phyloP scores from a whole-genome alignment of 2,113 vertebrate genomes.

The Anolis sagrei region DNA sequence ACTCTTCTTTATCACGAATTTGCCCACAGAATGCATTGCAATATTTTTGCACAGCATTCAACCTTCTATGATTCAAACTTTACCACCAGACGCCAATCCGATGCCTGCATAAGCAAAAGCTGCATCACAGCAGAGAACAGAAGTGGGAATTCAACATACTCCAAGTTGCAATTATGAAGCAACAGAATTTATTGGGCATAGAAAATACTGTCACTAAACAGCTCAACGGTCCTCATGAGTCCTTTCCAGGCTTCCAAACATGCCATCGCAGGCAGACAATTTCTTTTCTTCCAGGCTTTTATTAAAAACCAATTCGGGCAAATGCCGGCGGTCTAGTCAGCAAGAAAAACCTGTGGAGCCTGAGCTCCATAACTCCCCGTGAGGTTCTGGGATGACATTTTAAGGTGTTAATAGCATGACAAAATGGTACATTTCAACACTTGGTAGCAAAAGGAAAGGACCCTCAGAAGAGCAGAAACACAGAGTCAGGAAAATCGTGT shows the following conservation, averaged over 20 bases:
- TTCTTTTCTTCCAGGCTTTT: slow-evolving; percentile 68
- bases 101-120: slow-evolving; percentile 31
- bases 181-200: slow-evolving; percentile 53
- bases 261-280: slow-evolving; percentile 47
- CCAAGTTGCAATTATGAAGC: slow-evolving; percentile 52
- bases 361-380: slow-evolving; percentile 21
- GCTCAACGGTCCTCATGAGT: slow-evolving; percentile 54
- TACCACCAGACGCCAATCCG: slow-evolving; percentile 19
- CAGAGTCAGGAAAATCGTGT: background rate
- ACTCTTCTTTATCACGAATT: background rate
- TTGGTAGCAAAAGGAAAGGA: slow-evolving; percentile 46
- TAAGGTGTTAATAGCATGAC: slow-evolving; percentile 51
- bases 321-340: slow-evolving; percentile 45
- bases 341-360: slow-evolving; percentile 56
- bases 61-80: slow-evolving; percentile 14
- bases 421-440: slow-evolving; percentile 60
- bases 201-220: slow-evolving; percentile 64
- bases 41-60: background rate
- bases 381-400: slow-evolving; percentile 60
- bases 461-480: slow-evolving; percentile 7
- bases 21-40: background rate
- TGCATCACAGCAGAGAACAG: slow-evolving; percentile 44
- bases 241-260: slow-evolving; percentile 28
- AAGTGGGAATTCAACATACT: slow-evolving; percentile 16
- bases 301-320: slow-evolving; percentile 62